A percentile compares a stretch with the other conserved stretches of the same genome.
Evolutionary conservation across 2,888 invertebrate genomes (phyloP).

Genomic region (Eutolmus rufibarbis): DNA sequence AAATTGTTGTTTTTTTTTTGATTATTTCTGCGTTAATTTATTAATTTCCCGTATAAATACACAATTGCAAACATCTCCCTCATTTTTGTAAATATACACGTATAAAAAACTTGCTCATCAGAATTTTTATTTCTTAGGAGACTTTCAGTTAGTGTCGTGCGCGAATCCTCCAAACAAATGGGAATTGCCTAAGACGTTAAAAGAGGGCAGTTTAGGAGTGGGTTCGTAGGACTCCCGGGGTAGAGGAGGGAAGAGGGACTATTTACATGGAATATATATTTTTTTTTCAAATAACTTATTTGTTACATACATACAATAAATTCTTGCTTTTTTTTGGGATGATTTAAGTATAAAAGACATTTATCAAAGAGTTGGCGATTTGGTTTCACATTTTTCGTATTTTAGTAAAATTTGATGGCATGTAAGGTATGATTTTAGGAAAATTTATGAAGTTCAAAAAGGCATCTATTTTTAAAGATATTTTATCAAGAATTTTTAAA

Average conservation of each 20-base stretch:
- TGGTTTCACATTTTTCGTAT: neutral
- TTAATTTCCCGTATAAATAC: neutral
- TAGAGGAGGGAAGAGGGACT: neutral
- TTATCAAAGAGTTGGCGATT: neutral
- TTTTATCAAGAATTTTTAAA: neutral
- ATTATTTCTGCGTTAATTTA: neutral
- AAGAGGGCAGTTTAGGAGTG: neutral
- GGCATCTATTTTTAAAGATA: neutral
- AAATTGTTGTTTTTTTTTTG: neutral
- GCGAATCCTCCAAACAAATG: neutral
- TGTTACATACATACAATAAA: slow-evolving; percentile 9
- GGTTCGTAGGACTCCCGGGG: neutral
- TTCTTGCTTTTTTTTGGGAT: neutral
- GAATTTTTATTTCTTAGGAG: neutral
- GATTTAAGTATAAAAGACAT: neutral
- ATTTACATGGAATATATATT: neutral
- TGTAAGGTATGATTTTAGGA: neutral
- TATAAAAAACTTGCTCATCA: slow-evolving; percentile 1
- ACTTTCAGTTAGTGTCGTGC: neutral
- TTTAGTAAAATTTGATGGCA: neutral
- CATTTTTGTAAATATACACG: slow-evolving; percentile 5
- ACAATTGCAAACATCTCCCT: neutral
- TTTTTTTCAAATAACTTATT: neutral
- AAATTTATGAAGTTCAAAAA: neutral
- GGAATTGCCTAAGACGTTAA: neutral